Base-by-base conservation (phyloP, 1,140 invertebrate genomes). In the Parasteatoda tepidariorum region DNA sequence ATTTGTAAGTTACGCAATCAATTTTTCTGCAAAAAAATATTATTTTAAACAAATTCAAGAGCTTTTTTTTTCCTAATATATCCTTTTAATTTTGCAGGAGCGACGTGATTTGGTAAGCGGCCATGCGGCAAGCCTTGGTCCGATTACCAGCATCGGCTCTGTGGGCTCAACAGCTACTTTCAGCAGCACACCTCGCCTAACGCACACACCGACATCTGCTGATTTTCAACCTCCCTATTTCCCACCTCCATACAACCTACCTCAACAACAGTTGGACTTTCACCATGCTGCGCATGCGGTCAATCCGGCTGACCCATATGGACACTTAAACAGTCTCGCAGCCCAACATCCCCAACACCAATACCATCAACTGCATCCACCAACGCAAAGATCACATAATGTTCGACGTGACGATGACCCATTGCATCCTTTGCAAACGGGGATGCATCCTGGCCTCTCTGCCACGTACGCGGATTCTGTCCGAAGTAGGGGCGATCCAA, bases 161-260 rank as follows among this genome's bases (percentile, higher is more conserved):
- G 73, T 91, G 83, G 91, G 91, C 18, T 85, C 84, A 87, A 89
- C 90, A 11, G 90, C 89, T 73, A 94, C 88, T 90, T 93, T 89
- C 90, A 92, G 90, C 92, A 64, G 67, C 11, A 83, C 84, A 4
- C 91, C 91, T 76, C 91, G 90, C 87, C 89, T 90, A 84, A 91
- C 89, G 79, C 89, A 90, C 82, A 89, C 89, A 13, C 90, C 90
- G 26, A 89, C 89, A 22, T 90, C 93, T 86, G 92, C 93, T 34
- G 96, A 97, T 89, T 97, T 97, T 90, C 96, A 97, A 90, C 96
- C 96, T 86, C 96, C 96, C 13, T 98, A 97, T 89, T 98, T 97
- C 90, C 96, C 96, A 73, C 96, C 97, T 78, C 96, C 96, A 54
- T 79, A 83, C 61, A 97, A 97, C 89, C 94, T 94, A 38, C 91